Conservation (phyloP, 2,113 vertebrate genomes). For the Aegithalos caudatus region DNA sequence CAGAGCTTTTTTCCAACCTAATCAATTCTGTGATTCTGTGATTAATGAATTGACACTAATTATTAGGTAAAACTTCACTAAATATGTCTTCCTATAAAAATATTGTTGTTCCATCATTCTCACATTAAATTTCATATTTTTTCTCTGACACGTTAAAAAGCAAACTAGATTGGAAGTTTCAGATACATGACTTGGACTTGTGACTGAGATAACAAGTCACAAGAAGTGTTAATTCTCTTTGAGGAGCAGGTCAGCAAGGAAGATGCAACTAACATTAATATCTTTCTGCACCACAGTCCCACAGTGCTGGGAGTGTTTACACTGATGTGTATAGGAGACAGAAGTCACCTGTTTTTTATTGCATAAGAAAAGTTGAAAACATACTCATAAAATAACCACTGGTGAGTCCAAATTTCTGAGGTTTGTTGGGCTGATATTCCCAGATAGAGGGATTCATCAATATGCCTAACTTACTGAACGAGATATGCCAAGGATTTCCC, state of each 20-base stretch:
- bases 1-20: not conserved
- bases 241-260: not conserved
- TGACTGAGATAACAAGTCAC: not conserved
- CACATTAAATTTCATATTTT: not conserved
- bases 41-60: not conserved
- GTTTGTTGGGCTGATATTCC: not conserved
- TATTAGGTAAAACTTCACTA: not conserved
- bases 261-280: not conserved
- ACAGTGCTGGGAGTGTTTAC: not conserved
- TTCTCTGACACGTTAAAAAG: not conserved
- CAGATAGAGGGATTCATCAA: not conserved
- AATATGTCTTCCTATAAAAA: not conserved
- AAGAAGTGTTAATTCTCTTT: not conserved
- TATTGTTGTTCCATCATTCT: not conserved
- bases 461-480: not conserved
- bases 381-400: not conserved
- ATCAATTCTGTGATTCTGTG: not conserved
- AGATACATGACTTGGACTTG: not conserved
- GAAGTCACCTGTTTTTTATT: not conserved
- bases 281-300: not conserved
- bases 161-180: not conserved
- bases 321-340: fast-evolving
- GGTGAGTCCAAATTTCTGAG: not conserved
- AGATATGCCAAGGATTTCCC: not conserved
- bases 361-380: not conserved